Percentiles rank a stretch among this genome's conserved stretches.
Evolutionary conservation across 2,113 vertebrate species (phyloP).

Genomic region (Chunga burmeisteri): DNA sequence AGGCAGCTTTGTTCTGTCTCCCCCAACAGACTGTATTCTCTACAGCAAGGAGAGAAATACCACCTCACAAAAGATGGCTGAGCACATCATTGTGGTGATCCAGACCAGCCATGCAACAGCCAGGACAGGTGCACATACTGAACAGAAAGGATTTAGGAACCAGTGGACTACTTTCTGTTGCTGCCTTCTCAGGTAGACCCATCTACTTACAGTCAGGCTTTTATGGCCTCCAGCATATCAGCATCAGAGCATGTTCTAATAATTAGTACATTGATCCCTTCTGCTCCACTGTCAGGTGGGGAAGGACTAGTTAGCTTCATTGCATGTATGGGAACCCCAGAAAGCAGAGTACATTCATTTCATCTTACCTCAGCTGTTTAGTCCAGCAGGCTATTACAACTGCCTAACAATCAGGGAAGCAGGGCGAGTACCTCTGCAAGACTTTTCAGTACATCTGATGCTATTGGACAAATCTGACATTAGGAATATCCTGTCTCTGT

Average conservation of each 20-base stretch:
- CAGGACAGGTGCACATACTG: neutral
- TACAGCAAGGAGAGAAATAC: neutral
- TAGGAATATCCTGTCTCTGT: neutral
- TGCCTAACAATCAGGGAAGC: neutral
- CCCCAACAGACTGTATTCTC: neutral
- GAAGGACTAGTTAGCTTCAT: neutral
- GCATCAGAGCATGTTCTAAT: neutral
- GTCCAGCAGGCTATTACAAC: neutral
- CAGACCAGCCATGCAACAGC: neutral
- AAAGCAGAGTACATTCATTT: neutral
- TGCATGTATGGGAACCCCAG: neutral
- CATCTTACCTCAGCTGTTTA: neutral
- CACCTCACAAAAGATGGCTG: neutral
- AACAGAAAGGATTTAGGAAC: neutral
- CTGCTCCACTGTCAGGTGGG: neutral
- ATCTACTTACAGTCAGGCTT: neutral
- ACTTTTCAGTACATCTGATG: neutral
- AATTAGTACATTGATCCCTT: neutral
- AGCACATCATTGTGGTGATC: neutral
- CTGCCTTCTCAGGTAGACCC: neutral
- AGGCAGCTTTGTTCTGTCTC: neutral
- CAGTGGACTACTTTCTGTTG: neutral
- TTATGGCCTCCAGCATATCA: neutral
- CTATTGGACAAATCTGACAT: neutral
- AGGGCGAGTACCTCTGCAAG: neutral